Evolutionary conservation across 2,888 invertebrate species (phyloP).

Genomic region (Nomada fabriciana): DNA sequence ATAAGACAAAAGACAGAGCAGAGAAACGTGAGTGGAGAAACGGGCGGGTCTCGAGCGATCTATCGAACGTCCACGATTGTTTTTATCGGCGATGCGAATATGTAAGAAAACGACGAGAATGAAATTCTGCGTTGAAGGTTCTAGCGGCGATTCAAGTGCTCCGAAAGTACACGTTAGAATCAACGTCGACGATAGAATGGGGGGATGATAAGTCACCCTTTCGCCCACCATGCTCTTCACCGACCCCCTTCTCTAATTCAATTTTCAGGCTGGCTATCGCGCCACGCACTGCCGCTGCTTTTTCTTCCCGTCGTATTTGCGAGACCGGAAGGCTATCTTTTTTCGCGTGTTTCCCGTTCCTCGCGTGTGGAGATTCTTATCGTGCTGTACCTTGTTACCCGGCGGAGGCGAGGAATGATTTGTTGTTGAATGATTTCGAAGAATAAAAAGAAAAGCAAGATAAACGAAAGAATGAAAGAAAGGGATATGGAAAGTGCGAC

Average conservation of each 20-base stretch:
- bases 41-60: constrained; percentile 17
- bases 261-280: constrained; percentile 40
- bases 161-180: not conserved
- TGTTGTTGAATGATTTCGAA: no score
- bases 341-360: not conserved
- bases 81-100: no score
- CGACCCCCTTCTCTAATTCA: no score
- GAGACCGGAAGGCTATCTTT: no score
- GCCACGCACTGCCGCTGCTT: constrained; percentile 50
- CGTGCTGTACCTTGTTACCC: constrained; percentile 1
- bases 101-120: not conserved
- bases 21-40: constrained; percentile 12
- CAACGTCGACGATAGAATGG: constrained; percentile 35
- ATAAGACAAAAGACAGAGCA: constrained; percentile 22
- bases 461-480: no score
- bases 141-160: not conserved
- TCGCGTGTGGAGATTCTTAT: not conserved
- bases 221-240: not conserved
- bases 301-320: constrained; percentile 24
- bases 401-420: no score
- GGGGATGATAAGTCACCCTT: constrained; percentile 13
- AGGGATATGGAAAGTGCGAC: no score
- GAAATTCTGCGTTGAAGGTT: not conserved
- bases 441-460: no score
- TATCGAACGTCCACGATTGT: no score